Base-by-base conservation (phyloP, 1,140 invertebrate genomes). In the Rhynchophorus ferrugineus region DNA sequence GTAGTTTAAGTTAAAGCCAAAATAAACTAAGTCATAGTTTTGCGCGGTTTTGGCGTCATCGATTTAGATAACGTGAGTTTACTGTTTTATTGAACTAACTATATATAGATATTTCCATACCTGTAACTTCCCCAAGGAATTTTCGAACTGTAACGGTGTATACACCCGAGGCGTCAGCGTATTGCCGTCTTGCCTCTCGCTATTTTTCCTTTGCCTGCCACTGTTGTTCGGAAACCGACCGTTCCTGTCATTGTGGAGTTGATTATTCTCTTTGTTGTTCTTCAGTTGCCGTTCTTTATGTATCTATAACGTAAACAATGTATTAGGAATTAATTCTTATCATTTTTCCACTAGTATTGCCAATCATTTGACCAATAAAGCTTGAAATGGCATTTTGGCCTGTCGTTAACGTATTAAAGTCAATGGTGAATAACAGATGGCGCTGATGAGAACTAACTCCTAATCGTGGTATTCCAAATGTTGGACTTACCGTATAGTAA, bases 71-170 rank as follows among this genome's bases (percentile, higher is more conserved):
- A n/a, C n/a, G n/a, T n/a, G n/a, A n/a, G n/a, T n/a, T n/a, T n/a
- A n/a, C n/a, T n/a, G n/a, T n/a, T n/a, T n/a, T n/a, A n/a, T n/a
- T 37, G 2, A 39, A 43, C 1, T 20, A 47, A 7, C 7, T 16
- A 38, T n/a, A 48, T 33, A 35, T 41, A 36, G n/a, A n/a, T n/a
- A n/a, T n/a, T n/a, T n/a, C 20, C 44, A 58, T 64, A 73, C 76
- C 65, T 83, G 85, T 22, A 92, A 70, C 70, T 91, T 88, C 44
- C 90, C 90, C 13, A 96, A 72, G 1, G 91, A 94, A 66, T 93
- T 93, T 73, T 95, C 91, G 72, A 95, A 94, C 61, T 92, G 89
- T 37, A 84, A 69, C 7, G 89, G 87, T 2, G 83, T 82, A 57
- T 87, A 89, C 0, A 79, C 71, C 22, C 77, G 70, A 21, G 75